These are phyloP conservation scores for Ectropis crepuscularia DNA, from an alignment of 2,888 invertebrate genomes.

Conservation along the genomic window DNA sequence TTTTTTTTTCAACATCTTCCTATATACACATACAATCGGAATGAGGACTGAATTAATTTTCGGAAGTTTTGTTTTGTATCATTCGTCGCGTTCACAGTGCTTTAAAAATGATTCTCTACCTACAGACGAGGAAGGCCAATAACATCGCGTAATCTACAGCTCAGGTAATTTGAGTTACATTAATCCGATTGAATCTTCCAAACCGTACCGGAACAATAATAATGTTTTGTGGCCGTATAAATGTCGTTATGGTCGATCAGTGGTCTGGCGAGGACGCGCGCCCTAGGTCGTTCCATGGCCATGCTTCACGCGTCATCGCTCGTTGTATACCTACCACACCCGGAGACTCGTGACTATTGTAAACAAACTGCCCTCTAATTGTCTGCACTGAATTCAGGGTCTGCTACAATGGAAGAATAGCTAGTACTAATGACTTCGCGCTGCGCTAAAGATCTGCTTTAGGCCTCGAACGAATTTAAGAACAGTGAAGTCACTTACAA, in stretches of 20 bases:
- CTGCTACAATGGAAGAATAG: conserved; percentile 25
- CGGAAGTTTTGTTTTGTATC: too few species aligned
- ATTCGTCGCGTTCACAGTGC: too few species aligned
- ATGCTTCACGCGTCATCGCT: conserved; percentile 73
- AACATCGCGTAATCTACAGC: too few species aligned
- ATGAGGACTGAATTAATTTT: too few species aligned
- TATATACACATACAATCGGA: too few species aligned
- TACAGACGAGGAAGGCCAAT: too few species aligned
- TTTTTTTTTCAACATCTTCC: too few species aligned
- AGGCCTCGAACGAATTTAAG: conserved; percentile 12
- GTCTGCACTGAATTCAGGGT: conserved; percentile 32
- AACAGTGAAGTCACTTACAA: conserved; percentile 13
- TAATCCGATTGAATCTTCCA: conserved; percentile 32
- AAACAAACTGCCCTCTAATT: conserved; percentile 31
- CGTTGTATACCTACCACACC: conserved; percentile 37
- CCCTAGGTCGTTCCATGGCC: conserved; percentile 76
- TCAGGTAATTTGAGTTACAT: conserved; percentile 4
- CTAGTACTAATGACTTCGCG: conserved; percentile 20
- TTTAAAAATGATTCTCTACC: too few species aligned
- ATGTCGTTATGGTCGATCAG: conserved; percentile 73
- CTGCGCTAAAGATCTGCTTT: conserved; percentile 5
- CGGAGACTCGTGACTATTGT: conserved; percentile 45
- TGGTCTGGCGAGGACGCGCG: conserved; percentile 63
- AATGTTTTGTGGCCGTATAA: conserved; percentile 51
- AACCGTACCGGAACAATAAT: conserved; percentile 52